Evolutionary conservation across 37 sponge, comb jelly and placozoan genomes (phyloP).

Genomic region (Hormiphora californensis): DNA sequence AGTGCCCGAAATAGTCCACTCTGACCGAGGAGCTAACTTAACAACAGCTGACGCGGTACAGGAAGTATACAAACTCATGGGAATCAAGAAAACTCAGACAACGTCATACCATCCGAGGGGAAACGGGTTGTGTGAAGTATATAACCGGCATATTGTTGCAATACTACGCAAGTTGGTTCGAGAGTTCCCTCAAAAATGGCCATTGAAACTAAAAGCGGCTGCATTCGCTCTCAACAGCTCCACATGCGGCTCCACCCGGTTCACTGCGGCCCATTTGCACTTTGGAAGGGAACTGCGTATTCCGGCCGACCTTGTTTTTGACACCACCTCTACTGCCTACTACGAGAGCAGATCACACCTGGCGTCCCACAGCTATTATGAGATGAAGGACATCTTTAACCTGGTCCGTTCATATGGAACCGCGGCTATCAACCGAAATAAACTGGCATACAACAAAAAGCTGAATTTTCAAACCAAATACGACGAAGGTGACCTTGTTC

Average conservation of each 20-base stretch:
- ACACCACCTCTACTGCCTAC: constrained; percentile 1
- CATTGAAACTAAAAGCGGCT: background rate
- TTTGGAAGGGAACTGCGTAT: background rate
- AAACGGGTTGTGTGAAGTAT: constrained; percentile 60
- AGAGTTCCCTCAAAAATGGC: too few species aligned
- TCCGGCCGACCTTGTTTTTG: constrained; percentile 3
- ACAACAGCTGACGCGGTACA: constrained; percentile 53
- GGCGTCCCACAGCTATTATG: background rate
- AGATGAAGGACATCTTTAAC: background rate
- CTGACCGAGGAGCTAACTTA: constrained; percentile 59
- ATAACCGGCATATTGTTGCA: constrained; percentile 56
- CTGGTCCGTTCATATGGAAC: background rate
- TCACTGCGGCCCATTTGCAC: background rate
- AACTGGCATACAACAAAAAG: constrained; percentile 5
- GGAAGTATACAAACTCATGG: constrained; percentile 54
- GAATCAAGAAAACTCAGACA: constrained; percentile 58
- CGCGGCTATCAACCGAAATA: background rate
- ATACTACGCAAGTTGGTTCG: constrained; percentile 60
- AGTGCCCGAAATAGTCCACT: constrained; percentile 58
- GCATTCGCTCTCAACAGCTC: constrained; percentile 1
- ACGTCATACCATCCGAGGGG: constrained; percentile 63
- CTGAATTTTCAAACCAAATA: constrained; percentile 14
- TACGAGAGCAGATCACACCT: background rate
- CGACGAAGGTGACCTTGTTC: background rate
- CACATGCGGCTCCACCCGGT: background rate